Evolutionary conservation across 2,888 invertebrate species (phyloP), one percentile per base, ranked within the genome.

Genomic region (Perithous albicinctus): DNA sequence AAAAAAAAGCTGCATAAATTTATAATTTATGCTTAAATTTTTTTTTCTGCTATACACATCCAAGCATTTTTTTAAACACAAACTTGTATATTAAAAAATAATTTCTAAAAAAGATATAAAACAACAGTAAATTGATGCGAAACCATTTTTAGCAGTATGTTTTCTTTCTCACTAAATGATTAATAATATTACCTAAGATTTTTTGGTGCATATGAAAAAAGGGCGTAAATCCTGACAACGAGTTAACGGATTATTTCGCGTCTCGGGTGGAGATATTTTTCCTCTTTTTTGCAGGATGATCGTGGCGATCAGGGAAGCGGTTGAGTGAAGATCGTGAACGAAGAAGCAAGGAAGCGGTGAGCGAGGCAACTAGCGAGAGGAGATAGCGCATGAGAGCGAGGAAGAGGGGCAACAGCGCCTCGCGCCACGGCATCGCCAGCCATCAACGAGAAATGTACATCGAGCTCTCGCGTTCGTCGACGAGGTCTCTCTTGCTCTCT

Each of bases 201-300:
- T n/a, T 2, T 10, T 26, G 32, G 18, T 59, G 15, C 15, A 15
- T 15, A 18, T 8, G 10, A 15, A 56, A 15, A 5, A 18, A 32
- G 18, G 0, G 15, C 56, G 18, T 59, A 46, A 32, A 41, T 59
- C 69, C 15, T 20, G 72, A 87, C n/a, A 86, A 83, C 63, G 85
- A 89, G 88, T 88, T 89, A 89, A 89, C 89, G 89, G 89, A 89
- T 88, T 85, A 89, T 89, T 88, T 87, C 72, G 87, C 87, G 32
- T 46, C 43, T 56, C 56, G 72, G 72, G 56, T 59, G 72, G 59
- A 59, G 72, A n/a, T n/a, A n/a, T n/a, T n/a, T n/a, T n/a, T n/a
- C n/a, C n/a, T n/a, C n/a, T n/a, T n/a, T 72, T 59, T 46, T 41
- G 43, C 56, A n/a, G 70, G 26, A 54, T 10, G 38, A 56, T 15